Base-by-base conservation (phyloP, 2,113 vertebrate species). In the Tetrao urogallus region DNA sequence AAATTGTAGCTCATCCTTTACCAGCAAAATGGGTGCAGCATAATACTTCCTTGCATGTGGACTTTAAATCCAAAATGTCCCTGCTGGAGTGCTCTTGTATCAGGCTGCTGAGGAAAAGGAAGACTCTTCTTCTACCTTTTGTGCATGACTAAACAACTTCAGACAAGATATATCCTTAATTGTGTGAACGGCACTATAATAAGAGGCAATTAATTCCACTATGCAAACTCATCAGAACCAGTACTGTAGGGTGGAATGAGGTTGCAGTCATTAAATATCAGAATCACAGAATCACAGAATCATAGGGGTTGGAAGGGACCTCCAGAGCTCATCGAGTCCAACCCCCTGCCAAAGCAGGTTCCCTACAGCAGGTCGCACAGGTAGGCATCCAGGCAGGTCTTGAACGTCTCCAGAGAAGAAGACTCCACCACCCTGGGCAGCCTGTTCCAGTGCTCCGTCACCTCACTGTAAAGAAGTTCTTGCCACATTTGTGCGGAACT, bases 161-260 rank as follows among this genome's bases (percentile, higher is more conserved):
- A 3, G 5, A 19, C 0, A 0, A 80, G 13, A 72, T 82, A 63
- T 70, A 40, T 42, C 40, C 1, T 0, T 19, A 45, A 45, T 2
- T 24, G 2, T 45, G 3, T 34, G 25, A 36, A 64, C 89, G 38
- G 12, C 16, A 81, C 14, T 1, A 1, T 34, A 74, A 45, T 2
- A 69, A 69, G 5, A 34, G 4, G 2, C 30, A 42, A 82, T 14
- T 54, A 5, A 12, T 86, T 78, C 45, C 47, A 84, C 34, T 6
- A 8, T 1, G 1, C 34, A 60, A 16, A 60, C 12, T 81, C 42
- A 61, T 2, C 38, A 13, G 54, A 71, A 66, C 2, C 7, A 56
- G 15, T 25, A 27, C 4, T 63, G 9, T n/a, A 61, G 27, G 13
- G 14, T n/a, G 30, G 87, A 88, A 75, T 64, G 13, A 65, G 5